A percentile compares a stretch with the other conserved stretches of the same genome.
Evolutionary conservation across 2,888 invertebrate species (phyloP).

Genomic region (Sarcophaga variegata): DNA sequence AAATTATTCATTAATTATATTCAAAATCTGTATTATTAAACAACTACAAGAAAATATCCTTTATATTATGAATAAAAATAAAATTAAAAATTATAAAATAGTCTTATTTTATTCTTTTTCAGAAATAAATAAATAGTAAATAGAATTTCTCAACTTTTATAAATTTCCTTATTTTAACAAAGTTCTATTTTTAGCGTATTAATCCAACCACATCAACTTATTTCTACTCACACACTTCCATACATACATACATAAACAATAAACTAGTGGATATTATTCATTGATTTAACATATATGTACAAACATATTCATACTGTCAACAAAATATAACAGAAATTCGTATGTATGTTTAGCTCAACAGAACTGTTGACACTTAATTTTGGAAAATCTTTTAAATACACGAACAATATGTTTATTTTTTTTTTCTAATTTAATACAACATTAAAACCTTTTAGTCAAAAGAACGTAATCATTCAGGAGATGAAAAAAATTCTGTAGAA

Average conservation of each 20-base stretch:
- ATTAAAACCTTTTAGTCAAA: too few relatives aligned
- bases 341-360: too few relatives aligned
- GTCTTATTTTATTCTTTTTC: neutral
- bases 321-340: too few relatives aligned
- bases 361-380: too few relatives aligned
- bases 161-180: neutral
- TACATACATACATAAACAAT: too few relatives aligned
- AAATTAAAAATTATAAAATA: conserved; percentile 49
- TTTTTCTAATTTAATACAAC: too few relatives aligned
- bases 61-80: conserved; percentile 69
- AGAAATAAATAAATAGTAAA: neutral
- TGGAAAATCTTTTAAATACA: too few relatives aligned
- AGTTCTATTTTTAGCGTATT: conserved; percentile 19
- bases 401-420: too few relatives aligned
- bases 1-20: conserved; percentile 73
- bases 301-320: neutral
- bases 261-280: neutral
- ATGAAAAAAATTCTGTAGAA: too few relatives aligned
- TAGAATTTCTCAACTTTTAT: neutral
- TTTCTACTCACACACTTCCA: neutral
- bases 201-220: neutral
- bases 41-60: conserved; percentile 67
- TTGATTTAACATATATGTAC: neutral
- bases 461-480: too few relatives aligned
- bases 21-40: conserved; percentile 71